Percentiles rank a stretch among this genome's conserved stretches.
These are phyloP conservation scores for Nasonovia ribisnigri DNA, from an alignment of 2,888 invertebrate species.

Conservation along the genomic window DNA sequence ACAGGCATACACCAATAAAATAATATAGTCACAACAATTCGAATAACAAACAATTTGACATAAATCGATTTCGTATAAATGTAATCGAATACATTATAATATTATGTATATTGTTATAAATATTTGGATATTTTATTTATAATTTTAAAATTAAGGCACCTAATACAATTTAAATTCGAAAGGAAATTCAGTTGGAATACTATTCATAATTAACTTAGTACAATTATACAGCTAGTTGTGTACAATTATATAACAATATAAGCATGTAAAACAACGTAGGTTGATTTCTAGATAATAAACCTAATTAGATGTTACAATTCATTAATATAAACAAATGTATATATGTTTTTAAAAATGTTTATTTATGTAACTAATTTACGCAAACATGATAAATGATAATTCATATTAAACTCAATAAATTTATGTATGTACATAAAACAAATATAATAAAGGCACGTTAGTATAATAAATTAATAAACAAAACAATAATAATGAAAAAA, in stretches of 20 bases:
- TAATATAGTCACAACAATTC: background rate
- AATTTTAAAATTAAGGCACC: background rate
- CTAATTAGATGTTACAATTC: background rate
- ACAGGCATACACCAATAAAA: background rate
- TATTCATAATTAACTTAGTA: background rate
- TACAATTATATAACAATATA: background rate
- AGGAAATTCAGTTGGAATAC: background rate
- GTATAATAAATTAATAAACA: background rate
- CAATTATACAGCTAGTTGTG: background rate
- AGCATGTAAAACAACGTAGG: background rate
- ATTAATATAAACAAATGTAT: background rate
- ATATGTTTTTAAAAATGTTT: background rate
- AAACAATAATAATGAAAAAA: background rate
- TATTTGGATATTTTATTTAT: background rate
- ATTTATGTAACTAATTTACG: background rate
- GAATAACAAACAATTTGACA: background rate
- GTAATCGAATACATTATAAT: background rate
- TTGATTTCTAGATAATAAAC: background rate
- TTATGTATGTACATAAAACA: background rate
- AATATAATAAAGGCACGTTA: background rate
- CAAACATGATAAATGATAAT: background rate
- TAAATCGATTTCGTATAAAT: background rate
- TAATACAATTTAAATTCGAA: background rate
- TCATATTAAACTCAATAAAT: background rate
- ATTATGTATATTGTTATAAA: background rate